These are phyloP conservation scores for Hippopotamus amphibius DNA, from an alignment of 2,113 vertebrate genomes.

Conservation along the genomic window DNA sequence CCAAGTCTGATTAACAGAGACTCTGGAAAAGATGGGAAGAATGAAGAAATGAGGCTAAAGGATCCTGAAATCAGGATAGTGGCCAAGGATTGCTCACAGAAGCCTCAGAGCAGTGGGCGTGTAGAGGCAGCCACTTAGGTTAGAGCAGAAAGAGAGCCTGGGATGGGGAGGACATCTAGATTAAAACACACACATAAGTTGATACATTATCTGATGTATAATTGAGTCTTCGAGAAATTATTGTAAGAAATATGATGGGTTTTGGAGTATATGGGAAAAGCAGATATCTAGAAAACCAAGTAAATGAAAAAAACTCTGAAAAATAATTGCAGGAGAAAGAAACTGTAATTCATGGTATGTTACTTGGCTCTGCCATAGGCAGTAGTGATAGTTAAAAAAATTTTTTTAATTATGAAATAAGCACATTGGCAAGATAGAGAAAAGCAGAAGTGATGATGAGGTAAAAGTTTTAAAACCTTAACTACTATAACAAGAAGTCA, in stretches of 20 bases:
- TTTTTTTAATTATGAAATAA: background rate
- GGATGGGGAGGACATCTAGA: background rate
- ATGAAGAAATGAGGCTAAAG: background rate
- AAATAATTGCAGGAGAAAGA: background rate
- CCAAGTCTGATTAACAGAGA: background rate
- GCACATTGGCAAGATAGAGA: background rate
- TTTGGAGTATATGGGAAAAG: background rate
- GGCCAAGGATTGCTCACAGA: background rate
- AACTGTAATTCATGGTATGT: background rate
- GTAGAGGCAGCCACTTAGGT: background rate
- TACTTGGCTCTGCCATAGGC: background rate
- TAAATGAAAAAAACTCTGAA: background rate
- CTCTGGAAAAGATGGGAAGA: background rate
- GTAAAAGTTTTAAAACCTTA: background rate
- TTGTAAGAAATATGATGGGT: background rate
- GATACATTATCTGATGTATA: background rate
- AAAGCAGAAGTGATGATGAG: background rate
- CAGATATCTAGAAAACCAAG: background rate
- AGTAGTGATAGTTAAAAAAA: background rate
- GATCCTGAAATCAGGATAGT: background rate
- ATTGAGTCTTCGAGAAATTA: background rate
- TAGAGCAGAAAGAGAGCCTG: background rate
- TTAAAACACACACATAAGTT: background rate
- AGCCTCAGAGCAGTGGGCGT: background rate
- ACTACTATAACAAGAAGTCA: background rate